phyloP scores from a whole-genome alignment of 1,140 invertebrate species.

The Ditylenchus dipsaci region DNA sequence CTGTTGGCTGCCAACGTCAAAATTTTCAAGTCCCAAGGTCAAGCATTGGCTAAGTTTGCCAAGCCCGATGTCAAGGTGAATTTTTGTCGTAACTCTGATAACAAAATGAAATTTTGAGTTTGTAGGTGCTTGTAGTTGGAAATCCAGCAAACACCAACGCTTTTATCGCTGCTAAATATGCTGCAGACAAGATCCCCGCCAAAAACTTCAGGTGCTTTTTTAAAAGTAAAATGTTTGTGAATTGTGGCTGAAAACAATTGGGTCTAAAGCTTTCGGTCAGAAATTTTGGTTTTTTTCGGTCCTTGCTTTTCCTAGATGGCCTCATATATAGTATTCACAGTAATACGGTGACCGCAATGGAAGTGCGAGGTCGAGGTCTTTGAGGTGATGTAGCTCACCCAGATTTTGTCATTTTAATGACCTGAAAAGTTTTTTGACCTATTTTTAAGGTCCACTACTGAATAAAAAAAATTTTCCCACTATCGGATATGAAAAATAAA shows the following conservation, averaged over 20 bases:
- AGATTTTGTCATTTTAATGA: too few relatives aligned
- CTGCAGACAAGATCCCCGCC: conserved; percentile 90
- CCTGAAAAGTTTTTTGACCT: too few relatives aligned
- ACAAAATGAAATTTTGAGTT: conserved; percentile 2
- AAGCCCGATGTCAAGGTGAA: conserved; percentile 88
- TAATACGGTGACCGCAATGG: too few relatives aligned
- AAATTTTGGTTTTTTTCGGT: neutral
- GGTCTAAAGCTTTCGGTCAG: too few relatives aligned
- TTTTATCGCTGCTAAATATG: conserved; percentile 81
- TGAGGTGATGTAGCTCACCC: too few relatives aligned
- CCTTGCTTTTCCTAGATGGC: neutral
- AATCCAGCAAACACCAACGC: conserved; percentile 99
- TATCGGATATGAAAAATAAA: too few relatives aligned
- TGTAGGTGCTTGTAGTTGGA: conserved; percentile 80
- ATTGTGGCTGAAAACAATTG: too few relatives aligned
- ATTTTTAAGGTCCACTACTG: too few relatives aligned
- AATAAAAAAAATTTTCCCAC: too few relatives aligned
- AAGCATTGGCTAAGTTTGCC: conserved; percentile 84
- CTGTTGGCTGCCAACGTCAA: conserved; percentile 90
- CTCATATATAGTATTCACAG: neutral
- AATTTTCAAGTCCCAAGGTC: conserved; percentile 90
- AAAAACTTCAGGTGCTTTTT: conserved; percentile 75
- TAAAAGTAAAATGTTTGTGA: too few relatives aligned
- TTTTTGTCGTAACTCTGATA: neutral
- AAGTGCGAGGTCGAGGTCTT: too few relatives aligned